Conservation (phyloP, 2,888 invertebrate species). For the Agriopis leucophaearia region DNA sequence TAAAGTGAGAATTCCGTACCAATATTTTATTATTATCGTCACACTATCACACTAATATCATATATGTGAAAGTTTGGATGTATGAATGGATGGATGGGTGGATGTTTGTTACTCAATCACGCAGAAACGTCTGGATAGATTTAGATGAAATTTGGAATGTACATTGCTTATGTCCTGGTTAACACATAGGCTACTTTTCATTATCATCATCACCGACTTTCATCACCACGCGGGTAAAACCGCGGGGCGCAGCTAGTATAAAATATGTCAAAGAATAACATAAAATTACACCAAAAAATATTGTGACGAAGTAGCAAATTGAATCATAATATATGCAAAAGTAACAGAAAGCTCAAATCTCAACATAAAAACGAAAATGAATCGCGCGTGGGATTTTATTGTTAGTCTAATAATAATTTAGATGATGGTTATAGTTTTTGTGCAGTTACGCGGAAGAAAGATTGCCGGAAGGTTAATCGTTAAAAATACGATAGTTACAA, state of each 20-base stretch:
- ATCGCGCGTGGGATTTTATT: conserved; percentile 32
- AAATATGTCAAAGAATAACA: neutral
- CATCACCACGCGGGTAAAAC: too few species aligned
- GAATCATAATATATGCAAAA: conserved; percentile 25
- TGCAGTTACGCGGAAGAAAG: neutral
- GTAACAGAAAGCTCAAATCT: conserved; percentile 22
- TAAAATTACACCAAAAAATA: neutral
- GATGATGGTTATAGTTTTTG: conserved; percentile 14
- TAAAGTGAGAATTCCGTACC: too few species aligned
- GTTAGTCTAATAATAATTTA: conserved; percentile 31
- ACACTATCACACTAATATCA: neutral
- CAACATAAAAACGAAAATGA: conserved; percentile 23
- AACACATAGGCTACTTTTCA: too few species aligned
- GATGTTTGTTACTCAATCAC: too few species aligned
- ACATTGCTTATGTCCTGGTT: too few species aligned
- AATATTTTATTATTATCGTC: neutral
- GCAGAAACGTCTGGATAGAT: too few species aligned
- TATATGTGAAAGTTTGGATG: too few species aligned
- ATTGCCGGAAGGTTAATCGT: conserved; percentile 2
- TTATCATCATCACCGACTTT: too few species aligned
- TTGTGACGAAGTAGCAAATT: conserved; percentile 7
- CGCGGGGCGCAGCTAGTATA: too few species aligned
- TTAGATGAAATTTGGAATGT: too few species aligned
- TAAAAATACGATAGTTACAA: too few species aligned
- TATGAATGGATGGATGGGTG: too few species aligned